Base-by-base conservation (phyloP, 1,140 invertebrate genomes). In the Cydia splendana region DNA sequence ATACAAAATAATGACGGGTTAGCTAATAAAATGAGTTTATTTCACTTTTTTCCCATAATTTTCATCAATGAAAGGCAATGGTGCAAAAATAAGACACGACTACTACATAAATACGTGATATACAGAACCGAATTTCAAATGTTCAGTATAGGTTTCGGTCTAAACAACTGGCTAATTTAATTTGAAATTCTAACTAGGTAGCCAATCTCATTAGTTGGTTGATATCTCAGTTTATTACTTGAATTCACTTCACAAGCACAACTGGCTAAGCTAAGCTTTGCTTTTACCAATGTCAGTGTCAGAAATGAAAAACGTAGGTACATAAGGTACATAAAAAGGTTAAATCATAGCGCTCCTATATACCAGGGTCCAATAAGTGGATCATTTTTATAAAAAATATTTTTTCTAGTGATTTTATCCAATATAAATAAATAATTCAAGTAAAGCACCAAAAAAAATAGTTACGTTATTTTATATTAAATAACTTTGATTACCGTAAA, bases 241-340 rank as follows among this genome's bases (percentile, higher is more conserved):
- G 30, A 38, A 38, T 42, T 71, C 34, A 38, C 38, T 71, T 71
- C 67, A 38, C 67, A 71, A 71, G 67, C 67, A 38, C 34, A 38
- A 42, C 67, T 71, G 42, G 57, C 9, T 18, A 42, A 71, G 57
- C 9, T 42, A 42, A 71, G 67, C 67, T 71, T 71, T 71, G 24
- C 67, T n/a, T 71, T 42, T 71, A 71, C 67, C 67, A 71, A 71
- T 18, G 67, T 71, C 67, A 71, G 30, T 71, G 67, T 71, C 67
- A 71, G 65, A 69, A 62, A 62, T 62, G 57, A 62, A 62, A 62
- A 62, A 62, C 20, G 57, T 20, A 62, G 24, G 45, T 48, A 48
- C 9, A 24, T 24, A 24, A 24, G 24, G 18, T 57, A 20, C 4
- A 57, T 15, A 15, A 20, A 20, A 57, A 53, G 51, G 51, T 53